Evolutionary conservation across 2,113 vertebrate species (phyloP).

Genomic region (Triplophysa rosa): DNA sequence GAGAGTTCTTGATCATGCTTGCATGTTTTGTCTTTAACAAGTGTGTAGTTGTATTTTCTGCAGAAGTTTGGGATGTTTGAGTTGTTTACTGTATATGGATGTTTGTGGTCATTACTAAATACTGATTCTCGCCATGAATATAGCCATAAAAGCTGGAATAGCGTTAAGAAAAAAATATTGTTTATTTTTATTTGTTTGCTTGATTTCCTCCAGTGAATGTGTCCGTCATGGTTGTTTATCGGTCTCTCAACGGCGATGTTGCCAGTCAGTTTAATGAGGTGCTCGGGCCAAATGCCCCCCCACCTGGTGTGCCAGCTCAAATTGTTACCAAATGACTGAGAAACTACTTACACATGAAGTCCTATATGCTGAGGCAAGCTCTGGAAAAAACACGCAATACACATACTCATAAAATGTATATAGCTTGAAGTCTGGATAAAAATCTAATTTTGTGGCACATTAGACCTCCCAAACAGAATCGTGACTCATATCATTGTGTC

Average conservation of each 20-base stretch:
- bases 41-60: not conserved
- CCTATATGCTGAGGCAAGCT: not conserved
- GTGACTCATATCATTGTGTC: not conserved
- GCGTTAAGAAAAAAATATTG: too few species aligned
- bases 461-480: too few species aligned
- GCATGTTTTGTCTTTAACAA: too few species aligned
- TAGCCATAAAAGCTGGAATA: too few species aligned
- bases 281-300: slow-evolving; percentile 1
- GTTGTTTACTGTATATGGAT: too few species aligned
- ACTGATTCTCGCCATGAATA: not conserved
- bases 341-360: slow-evolving; percentile 6
- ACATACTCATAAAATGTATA: too few species aligned
- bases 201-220: not conserved
- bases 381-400: not conserved
- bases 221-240: slow-evolving; percentile 25
- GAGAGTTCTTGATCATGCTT: too few species aligned
- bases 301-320: slow-evolving; percentile 31
- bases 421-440: too few species aligned
- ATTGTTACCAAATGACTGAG: slow-evolving; percentile 51
- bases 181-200: not conserved
- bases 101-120: too few species aligned
- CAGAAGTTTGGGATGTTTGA: not conserved
- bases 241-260: slow-evolving; percentile 33
- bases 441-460: too few species aligned
- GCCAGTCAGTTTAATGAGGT: slow-evolving; percentile 40